Percentiles rank a stretch among this genome's conserved stretches.
Evolutionary conservation across 2,113 vertebrate species (phyloP).

Genomic region (Siniperca knerii): DNA sequence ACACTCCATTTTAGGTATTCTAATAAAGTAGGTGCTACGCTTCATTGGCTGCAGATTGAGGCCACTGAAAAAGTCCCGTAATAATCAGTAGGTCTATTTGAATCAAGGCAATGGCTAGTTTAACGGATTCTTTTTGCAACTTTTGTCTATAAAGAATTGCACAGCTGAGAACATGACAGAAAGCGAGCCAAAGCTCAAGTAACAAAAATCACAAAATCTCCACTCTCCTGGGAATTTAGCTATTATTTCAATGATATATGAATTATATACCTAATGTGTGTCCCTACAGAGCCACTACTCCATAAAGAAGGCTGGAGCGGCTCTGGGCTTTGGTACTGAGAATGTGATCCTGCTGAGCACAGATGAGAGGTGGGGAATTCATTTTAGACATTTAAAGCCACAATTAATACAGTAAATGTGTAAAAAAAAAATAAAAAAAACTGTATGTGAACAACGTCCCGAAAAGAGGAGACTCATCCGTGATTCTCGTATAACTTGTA

Average conservation of each 20-base stretch:
- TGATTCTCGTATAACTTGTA: neutral
- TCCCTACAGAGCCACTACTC: conserved; percentile 96
- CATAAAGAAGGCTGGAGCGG: conserved; percentile 97
- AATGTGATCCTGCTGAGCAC: conserved; percentile 97
- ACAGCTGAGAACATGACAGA: conserved; percentile 18
- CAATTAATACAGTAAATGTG: neutral
- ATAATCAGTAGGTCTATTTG: conserved; percentile 5
- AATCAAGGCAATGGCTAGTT: conserved; percentile 12
- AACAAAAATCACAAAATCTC: conserved; percentile 2
- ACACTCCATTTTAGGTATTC: conserved; percentile 15
- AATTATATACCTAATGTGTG: conserved; percentile 8
- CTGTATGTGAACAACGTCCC: neutral
- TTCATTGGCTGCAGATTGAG: conserved; percentile 46
- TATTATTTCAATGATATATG: neutral
- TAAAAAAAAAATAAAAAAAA: neutral
- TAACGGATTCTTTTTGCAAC: conserved; percentile 10
- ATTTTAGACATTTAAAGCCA: neutral
- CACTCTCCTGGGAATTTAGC: neutral
- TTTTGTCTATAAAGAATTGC: conserved; percentile 17
- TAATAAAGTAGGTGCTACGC: conserved; percentile 32
- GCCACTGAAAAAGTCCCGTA: conserved; percentile 24
- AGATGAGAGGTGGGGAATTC: conserved; percentile 88
- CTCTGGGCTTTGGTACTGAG: conserved; percentile 95
- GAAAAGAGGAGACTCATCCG: neutral
- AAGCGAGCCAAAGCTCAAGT: neutral